Base-by-base conservation (phyloP, 1,140 invertebrate species). In the Pomacea maculata region DNA sequence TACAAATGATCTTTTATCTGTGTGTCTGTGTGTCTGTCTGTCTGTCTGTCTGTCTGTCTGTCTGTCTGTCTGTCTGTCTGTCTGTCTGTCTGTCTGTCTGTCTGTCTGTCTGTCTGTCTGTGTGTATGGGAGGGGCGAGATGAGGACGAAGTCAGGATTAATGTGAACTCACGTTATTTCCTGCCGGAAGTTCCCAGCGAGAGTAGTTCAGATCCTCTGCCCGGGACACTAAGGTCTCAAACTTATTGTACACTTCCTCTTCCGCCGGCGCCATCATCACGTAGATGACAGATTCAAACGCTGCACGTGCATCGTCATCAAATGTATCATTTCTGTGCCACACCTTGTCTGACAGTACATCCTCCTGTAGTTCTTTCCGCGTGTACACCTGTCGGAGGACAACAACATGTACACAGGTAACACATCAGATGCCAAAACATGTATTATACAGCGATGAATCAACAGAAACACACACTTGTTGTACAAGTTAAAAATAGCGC, bases 271-370 rank as follows among this genome's bases (percentile, higher is more conserved):
- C 85, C 84, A 86, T 84, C 57, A 85, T 88, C 34, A 90, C 89
- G 68, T 89, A 87, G 54, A 90, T 85, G 14, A 90, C 89, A 10
- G 86, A 86, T 80, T 90, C 89, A 71, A 88, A 90, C 54, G 88
- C 88, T 73, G 84, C 70, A 45, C 86, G 85, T 11, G 89, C 89
- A 7, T 85, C 85, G 6, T 85, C 81, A 71, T 90, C 88, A 57
- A 85, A 19, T 6, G 81, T 75, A 67, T 90, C 88, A 71, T 88
- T 86, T 67, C 85, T 78, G 34, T 81, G 81, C 89, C 89, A 90
- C 17, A 85, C 89, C n/a, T 80, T 79, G 61, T 87, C 85, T 15
- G 89, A 89, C 57, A 87, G 75, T 8, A 90, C 84, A 29, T 88
- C 85, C 9, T 82, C 78, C 34, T 89, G 75, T 45, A 88, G 80